These are phyloP conservation scores for Psilopsiagon aymara DNA, from an alignment of 2,113 vertebrate genomes.

Conservation along the genomic window DNA sequence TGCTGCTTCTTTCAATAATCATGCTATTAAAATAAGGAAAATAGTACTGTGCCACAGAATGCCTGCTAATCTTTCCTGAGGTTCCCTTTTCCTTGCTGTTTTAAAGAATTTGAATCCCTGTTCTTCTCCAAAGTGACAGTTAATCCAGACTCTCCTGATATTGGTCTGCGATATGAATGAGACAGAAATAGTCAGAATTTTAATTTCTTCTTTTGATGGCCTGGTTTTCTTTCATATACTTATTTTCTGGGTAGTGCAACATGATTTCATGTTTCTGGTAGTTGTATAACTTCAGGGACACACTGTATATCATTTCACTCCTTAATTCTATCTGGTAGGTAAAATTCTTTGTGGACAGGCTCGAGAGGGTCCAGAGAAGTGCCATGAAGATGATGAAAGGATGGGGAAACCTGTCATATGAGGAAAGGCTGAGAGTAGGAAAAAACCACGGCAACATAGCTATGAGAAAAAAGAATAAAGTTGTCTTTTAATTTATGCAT, in stretches of 20 bases:
- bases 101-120: background rate
- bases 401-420: background rate
- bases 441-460: background rate
- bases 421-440: background rate
- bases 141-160: background rate
- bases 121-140: background rate
- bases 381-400: background rate
- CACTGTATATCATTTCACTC: background rate
- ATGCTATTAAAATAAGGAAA: background rate
- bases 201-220: background rate
- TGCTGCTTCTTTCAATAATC: background rate
- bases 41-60: background rate
- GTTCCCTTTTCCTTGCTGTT: background rate
- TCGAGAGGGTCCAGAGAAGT: background rate
- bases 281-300: background rate
- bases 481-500: background rate
- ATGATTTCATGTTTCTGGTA: background rate
- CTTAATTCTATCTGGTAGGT: background rate
- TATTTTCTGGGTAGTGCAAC: background rate
- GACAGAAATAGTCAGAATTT: background rate
- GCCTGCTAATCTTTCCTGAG: background rate
- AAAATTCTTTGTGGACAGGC: background rate
- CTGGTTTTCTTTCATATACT: background rate
- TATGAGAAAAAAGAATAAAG: background rate
- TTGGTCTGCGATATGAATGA: background rate